Conservation (phyloP, 2,113 vertebrate species). For the Probosciger aterrimus region DNA sequence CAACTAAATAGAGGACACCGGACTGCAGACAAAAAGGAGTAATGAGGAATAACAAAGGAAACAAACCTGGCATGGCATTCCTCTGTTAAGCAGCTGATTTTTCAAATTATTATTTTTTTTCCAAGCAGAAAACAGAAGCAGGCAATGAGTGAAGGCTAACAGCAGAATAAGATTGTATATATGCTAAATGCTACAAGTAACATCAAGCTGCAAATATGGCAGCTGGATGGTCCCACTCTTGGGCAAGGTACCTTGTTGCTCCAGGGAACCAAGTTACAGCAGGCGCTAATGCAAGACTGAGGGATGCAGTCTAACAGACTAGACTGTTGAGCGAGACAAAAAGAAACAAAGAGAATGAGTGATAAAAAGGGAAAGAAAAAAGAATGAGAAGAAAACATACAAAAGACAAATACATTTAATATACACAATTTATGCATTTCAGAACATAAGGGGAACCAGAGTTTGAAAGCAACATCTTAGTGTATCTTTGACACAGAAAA, state of each 20-base stretch:
- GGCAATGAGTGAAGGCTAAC: background rate
- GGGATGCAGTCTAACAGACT: conserved; percentile 77
- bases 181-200: conserved; percentile 17
- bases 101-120: background rate
- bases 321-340: conserved; percentile 70
- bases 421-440: background rate
- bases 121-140: background rate
- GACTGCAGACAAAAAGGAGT: background rate
- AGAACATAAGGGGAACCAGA: background rate
- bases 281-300: conserved; percentile 81
- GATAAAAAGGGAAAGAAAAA: conserved; percentile 35
- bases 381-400: background rate
- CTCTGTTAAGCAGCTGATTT: background rate
- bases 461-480: background rate
- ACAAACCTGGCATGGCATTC: background rate
- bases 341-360: conserved; percentile 56
- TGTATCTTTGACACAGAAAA: background rate
- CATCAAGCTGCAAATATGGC: conserved; percentile 24
- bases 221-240: conserved; percentile 42
- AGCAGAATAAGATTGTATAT: background rate
- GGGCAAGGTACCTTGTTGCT: conserved; percentile 77
- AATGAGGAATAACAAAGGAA: background rate
- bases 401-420: conserved; percentile 13
- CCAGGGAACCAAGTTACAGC: conserved; percentile 81
- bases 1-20: background rate